phyloP scores from a whole-genome alignment of 2,888 invertebrate species.

The Trissoscelio sp. region DNA sequence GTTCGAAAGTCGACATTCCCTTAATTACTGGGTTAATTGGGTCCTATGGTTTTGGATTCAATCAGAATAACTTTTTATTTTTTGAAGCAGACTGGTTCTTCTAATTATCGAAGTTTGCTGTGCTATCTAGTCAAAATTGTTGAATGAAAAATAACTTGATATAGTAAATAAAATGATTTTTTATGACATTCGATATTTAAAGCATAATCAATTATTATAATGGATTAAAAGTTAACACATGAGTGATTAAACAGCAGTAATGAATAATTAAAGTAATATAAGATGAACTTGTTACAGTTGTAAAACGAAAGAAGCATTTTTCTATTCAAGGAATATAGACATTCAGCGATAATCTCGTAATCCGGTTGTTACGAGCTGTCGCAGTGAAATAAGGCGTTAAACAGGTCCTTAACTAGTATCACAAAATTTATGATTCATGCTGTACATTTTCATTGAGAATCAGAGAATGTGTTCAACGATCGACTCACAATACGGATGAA shows the following conservation, averaged over 20 bases:
- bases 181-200: too few species aligned
- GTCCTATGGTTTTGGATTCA: too few species aligned
- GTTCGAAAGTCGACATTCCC: neutral
- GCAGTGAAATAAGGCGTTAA: conserved; percentile 38
- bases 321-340: conserved; percentile 16
- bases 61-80: too few species aligned
- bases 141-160: too few species aligned
- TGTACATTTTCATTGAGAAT: conserved; percentile 46
- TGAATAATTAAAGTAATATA: conserved; percentile 2
- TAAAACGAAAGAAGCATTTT: neutral
- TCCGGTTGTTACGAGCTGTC: conserved; percentile 48
- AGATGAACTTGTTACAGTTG: conserved; percentile 4
- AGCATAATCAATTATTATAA: too few species aligned
- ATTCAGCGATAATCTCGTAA: conserved; percentile 37
- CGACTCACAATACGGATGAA: conserved; percentile 52
- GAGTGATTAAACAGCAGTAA: neutral
- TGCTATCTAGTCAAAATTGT: too few species aligned
- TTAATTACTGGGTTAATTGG: too few species aligned
- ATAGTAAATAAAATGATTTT: too few species aligned
- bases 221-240: too few species aligned
- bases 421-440: conserved; percentile 38
- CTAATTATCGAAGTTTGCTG: too few species aligned
- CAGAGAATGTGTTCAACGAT: conserved; percentile 38
- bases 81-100: too few species aligned
- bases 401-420: conserved; percentile 44